These are phyloP conservation scores for Platyura marginata DNA, from an alignment of 1,140 invertebrate genomes.

Conservation along the genomic window DNA sequence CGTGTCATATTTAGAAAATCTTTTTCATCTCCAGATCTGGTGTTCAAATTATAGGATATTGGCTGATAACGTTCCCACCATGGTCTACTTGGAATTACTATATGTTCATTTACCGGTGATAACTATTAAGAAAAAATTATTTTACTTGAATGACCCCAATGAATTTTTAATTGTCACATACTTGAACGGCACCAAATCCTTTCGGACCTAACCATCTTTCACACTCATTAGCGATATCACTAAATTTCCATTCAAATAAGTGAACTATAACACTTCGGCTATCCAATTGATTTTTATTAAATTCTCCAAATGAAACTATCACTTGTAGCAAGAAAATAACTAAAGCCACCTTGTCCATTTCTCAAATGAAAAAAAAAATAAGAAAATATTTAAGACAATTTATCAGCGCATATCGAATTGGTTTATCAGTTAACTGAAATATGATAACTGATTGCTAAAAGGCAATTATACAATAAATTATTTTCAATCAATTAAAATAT, in stretches of 20 bases:
- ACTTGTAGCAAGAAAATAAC: no score
- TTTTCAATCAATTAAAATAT: no score
- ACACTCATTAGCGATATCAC: constrained; percentile 48
- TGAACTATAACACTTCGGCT: constrained; percentile 26
- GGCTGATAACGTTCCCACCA: constrained; percentile 77
- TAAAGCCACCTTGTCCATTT: no score
- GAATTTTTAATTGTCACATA: constrained; percentile 22
- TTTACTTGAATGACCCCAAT: background rate
- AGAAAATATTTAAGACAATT: no score
- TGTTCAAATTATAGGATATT: constrained; percentile 56
- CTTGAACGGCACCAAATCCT: constrained; percentile 44
- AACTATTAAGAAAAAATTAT: constrained; percentile 1
- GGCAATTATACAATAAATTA: no score
- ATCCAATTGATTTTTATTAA: no score
- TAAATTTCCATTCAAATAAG: constrained; percentile 43
- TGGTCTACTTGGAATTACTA: constrained; percentile 25
- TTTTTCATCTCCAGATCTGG: constrained; percentile 48
- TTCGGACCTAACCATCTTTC: constrained; percentile 40
- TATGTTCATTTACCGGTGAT: constrained; percentile 20
- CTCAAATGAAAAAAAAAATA: no score
- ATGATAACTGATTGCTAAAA: no score
- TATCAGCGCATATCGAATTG: no score
- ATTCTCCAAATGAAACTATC: no score
- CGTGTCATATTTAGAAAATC: constrained; percentile 49
- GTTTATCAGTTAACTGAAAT: no score